Evolutionary conservation across 2,888 invertebrate species (phyloP).

Genomic region (Macrophya annulata): DNA sequence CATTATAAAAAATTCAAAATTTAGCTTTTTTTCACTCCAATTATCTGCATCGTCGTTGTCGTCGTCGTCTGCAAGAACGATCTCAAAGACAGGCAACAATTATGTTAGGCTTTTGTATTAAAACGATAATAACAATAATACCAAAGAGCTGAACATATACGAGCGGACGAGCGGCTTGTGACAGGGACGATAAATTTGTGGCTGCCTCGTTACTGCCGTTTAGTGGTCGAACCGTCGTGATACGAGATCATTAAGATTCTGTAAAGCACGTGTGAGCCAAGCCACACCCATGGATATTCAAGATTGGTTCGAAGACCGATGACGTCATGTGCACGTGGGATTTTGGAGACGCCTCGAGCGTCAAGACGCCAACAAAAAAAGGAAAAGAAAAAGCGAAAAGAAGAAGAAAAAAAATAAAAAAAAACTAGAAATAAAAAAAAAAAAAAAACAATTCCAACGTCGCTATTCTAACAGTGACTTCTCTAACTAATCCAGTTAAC

Average conservation of each 20-base stretch:
- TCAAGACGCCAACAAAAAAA: constrained; percentile 69
- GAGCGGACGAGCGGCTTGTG: constrained; percentile 43
- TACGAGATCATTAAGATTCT: constrained; percentile 73
- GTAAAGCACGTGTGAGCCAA: constrained; percentile 74
- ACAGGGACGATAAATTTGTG: constrained; percentile 71
- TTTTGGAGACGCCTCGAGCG: constrained; percentile 71
- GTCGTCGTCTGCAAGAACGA: constrained; percentile 27
- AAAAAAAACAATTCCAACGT: constrained; percentile 63
- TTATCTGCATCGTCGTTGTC: not conserved
- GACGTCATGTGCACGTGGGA: constrained; percentile 74
- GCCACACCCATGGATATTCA: constrained; percentile 72
- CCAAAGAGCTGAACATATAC: not conserved
- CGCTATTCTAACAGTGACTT: constrained; percentile 62
- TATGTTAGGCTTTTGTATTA: constrained; percentile 48
- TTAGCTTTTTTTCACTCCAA: constrained; percentile 38
- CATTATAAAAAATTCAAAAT: constrained; percentile 33
- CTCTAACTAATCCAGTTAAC: constrained; percentile 63
- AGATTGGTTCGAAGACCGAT: constrained; percentile 70
- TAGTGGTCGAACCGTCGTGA: constrained; percentile 68
- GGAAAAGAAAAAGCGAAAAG: constrained; percentile 63
- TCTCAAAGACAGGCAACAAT: constrained; percentile 53
- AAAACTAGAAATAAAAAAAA: constrained; percentile 66
- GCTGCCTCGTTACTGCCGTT: constrained; percentile 73
- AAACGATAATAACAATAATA: constrained; percentile 47
- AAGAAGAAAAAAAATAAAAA: constrained; percentile 64